Base-by-base conservation (phyloP, 2,888 invertebrate genomes). In the Acanthococcus lagerstroemiae region DNA sequence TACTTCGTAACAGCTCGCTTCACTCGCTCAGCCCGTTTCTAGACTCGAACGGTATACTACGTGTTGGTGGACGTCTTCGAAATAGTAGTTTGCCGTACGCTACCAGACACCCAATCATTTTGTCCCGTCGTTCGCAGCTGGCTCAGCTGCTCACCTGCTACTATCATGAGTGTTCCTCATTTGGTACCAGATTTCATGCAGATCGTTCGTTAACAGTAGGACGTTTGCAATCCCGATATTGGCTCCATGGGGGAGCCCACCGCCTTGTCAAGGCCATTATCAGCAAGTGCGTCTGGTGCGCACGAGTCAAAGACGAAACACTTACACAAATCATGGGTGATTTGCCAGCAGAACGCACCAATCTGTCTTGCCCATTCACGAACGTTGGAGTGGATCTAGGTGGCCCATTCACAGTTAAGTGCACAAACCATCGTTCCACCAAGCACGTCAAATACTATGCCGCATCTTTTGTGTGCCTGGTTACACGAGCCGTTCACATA, bases 401-500 rank as follows among this genome's bases (percentile, higher is more conserved):
- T 2, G 67, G 65, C 15, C 58, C 63, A 0, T 57, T 67, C 4
- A 45, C 24, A 5, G 24, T 67, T 12, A 48, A 44, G 25, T 46
- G 52, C 6, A 52, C 52, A 4, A 44, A 56, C 2, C 52, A 57
- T 22, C 44, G 65, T 15, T 46, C 63, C 0, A 12, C 37, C 1
- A 50, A 48, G 21, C 3, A 15, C 1, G 2, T 44, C 2, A 67
- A 67, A 21, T 22, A 30, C n/a, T 67, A 67, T 12, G 57, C 52
- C 4, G 56, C 52, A 4, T 44, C 65, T 3, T 68, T 68, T 22
- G 56, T 66, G 12, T 68, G 60, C 46, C 25, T 66, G 12, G 6
- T 19, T 1, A 58, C 66, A 1, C 44, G 65, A 1, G 73, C 73
- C 1, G 65, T 72, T 0, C 73, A 73, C 68, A 22, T 73, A 24